Evolutionary conservation across 2,113 vertebrate genomes (phyloP).

Genomic region (Gobius niger): DNA sequence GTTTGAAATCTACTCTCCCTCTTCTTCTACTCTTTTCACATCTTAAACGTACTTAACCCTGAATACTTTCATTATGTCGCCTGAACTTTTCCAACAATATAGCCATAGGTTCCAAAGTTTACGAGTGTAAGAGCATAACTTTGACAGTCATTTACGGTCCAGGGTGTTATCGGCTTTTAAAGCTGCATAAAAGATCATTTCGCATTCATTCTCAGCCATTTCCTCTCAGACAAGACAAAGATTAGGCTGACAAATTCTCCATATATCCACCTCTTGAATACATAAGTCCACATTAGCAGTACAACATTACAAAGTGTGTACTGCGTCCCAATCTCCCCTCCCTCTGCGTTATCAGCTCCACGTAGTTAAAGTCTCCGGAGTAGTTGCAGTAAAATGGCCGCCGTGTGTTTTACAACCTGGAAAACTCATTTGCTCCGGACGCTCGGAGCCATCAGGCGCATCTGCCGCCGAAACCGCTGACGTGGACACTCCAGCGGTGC

Average conservation of each 20-base stretch:
- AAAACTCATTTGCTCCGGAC: not conserved
- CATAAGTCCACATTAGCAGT: not conserved
- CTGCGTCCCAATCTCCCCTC: not conserved
- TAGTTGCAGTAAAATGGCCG: constrained; percentile 8
- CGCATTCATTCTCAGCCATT: constrained; percentile 2
- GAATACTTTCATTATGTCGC: too few relatives aligned
- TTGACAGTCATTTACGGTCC: not conserved
- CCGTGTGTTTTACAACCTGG: constrained; percentile 12
- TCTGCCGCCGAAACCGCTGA: constrained; percentile 2
- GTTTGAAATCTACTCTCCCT: too few relatives aligned
- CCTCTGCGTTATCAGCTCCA: not conserved
- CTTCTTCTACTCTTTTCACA: too few relatives aligned
- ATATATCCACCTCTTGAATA: not conserved
- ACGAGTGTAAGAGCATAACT: too few relatives aligned
- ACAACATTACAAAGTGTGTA: not conserved
- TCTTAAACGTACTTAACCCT: too few relatives aligned
- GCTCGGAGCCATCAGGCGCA: constrained; percentile 1
- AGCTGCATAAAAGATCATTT: not conserved
- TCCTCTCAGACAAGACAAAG: not conserved
- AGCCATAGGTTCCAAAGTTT: too few relatives aligned
- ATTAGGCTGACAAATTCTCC: not conserved
- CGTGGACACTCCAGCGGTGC: not conserved
- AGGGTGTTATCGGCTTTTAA: not conserved
- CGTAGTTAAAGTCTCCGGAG: constrained; percentile 8
- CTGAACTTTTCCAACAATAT: too few relatives aligned